Percentiles rank a stretch among this genome's conserved stretches.
These are phyloP conservation scores for Spatulosminthurus flaviceps DNA, from an alignment of 2,888 invertebrate genomes.

Conservation along the genomic window DNA sequence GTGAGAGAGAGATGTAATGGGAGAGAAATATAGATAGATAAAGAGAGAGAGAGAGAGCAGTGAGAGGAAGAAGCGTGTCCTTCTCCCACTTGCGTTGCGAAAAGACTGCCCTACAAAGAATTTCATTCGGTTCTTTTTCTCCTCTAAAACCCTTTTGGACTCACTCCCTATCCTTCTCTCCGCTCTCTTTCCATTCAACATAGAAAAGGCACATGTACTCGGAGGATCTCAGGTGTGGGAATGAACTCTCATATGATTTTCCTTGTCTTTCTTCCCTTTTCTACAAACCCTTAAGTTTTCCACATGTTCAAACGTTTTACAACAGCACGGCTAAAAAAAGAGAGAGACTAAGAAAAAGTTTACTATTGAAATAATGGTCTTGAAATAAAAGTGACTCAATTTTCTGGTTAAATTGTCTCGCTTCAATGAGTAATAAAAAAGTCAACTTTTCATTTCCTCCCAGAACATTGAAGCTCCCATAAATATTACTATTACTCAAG, in stretches of 20 bases:
- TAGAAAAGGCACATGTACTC: no score
- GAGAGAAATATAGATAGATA: background rate
- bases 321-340: no score
- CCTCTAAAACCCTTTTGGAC: background rate
- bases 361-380: no score
- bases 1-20: background rate
- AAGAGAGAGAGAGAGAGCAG: constrained; percentile 29
- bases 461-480: background rate
- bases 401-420: background rate
- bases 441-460: background rate
- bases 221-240: background rate
- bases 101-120: constrained; percentile 14
- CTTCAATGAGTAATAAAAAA: background rate
- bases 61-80: constrained; percentile 15
- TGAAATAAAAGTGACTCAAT: constrained; percentile 3
- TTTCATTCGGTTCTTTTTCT: constrained; percentile 10
- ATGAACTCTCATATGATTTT: constrained; percentile 8
- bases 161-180: background rate
- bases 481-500: no score
- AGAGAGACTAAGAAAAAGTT: no score
- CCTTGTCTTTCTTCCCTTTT: no score
- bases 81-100: constrained; percentile 18
- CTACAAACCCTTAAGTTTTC: no score
- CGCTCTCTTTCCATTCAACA: background rate
- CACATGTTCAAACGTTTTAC: no score